These are phyloP conservation scores for Monopis laevigella DNA, from an alignment of 2,888 invertebrate genomes.

Conservation along the genomic window DNA sequence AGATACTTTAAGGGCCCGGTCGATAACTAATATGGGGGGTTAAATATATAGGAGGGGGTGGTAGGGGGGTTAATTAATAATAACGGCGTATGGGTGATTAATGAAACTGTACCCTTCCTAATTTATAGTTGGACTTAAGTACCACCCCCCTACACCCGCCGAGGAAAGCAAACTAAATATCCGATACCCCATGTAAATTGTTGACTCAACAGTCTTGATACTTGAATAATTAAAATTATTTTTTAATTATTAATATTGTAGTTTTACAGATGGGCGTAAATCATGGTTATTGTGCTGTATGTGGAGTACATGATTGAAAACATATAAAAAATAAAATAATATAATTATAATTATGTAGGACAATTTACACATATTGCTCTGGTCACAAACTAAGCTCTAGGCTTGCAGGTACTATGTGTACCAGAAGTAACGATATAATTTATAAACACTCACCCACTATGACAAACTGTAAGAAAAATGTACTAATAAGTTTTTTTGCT, in stretches of 20 bases:
- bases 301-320: no score
- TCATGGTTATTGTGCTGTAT: no score
- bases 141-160: slow-evolving; percentile 38
- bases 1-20: slow-evolving; percentile 26
- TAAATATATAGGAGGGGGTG: slow-evolving; percentile 1
- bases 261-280: neutral
- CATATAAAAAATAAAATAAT: no score
- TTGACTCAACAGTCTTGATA: slow-evolving; percentile 29
- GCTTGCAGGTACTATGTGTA: no score
- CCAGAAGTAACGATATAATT: no score
- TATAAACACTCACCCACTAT: no score
- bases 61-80: slow-evolving; percentile 66
- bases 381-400: no score
- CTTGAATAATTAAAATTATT: slow-evolving; percentile 22
- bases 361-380: no score
- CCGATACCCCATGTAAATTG: slow-evolving; percentile 57
- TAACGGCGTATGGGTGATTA: slow-evolving; percentile 68
- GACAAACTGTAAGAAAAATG: no score
- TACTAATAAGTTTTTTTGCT: no score
- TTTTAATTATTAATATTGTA: neutral
- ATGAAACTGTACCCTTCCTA: slow-evolving; percentile 68
- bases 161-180: slow-evolving; percentile 68
- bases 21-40: slow-evolving; percentile 51
- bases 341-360: no score
- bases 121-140: slow-evolving; percentile 68